Evolutionary conservation across 2,797 vertebrate genomes (phyloP).

Genomic region (Loris lydekkerianus): DNA sequence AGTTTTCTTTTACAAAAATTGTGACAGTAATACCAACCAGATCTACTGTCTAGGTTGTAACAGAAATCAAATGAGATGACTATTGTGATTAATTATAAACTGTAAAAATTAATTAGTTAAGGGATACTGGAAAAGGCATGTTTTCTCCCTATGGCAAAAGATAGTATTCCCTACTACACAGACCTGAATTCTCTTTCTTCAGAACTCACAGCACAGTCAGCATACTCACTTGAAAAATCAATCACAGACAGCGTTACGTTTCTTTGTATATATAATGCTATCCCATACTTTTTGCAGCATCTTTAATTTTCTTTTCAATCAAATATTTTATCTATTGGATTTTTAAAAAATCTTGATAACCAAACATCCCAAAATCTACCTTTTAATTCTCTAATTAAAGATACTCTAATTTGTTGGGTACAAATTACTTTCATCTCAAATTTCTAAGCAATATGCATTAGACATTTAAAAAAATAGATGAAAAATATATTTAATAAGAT

Average conservation of each 20-base stretch:
- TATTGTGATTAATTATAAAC: neutral
- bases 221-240: neutral
- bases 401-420: neutral
- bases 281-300: slow-evolving; percentile 3
- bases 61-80: neutral
- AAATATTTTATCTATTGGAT: slow-evolving; percentile 41
- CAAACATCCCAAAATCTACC: slow-evolving; percentile 13
- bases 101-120: neutral
- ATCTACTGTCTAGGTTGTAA: neutral
- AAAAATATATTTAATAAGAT: slow-evolving; percentile 43
- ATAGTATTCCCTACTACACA: neutral
- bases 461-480: neutral
- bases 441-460: slow-evolving; percentile 13
- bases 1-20: neutral
- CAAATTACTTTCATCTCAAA: slow-evolving; percentile 44
- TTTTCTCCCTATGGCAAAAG: neutral
- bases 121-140: neutral
- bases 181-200: neutral
- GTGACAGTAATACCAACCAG: neutral
- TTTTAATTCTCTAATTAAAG: slow-evolving; percentile 2
- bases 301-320: slow-evolving; percentile 52
- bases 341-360: neutral
- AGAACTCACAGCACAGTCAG: rapidly evolving
- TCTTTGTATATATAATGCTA: neutral
- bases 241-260: neutral